Evolutionary conservation across 2,797 vertebrate species (phyloP).

Genomic region (Sebastes alutus): DNA sequence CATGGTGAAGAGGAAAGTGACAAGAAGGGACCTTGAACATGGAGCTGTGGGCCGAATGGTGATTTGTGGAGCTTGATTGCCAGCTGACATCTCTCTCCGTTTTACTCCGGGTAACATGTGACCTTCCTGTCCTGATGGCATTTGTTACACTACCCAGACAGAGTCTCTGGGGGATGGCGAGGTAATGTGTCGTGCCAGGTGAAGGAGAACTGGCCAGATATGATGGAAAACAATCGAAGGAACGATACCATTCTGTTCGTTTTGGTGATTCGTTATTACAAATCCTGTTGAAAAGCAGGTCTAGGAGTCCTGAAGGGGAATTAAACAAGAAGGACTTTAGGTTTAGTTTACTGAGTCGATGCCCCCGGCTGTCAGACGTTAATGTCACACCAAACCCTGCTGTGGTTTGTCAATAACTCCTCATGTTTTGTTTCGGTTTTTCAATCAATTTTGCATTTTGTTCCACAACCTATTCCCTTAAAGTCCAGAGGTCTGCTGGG

Average conservation of each 20-base stretch:
- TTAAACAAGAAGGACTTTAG: not conserved
- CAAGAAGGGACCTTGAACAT: conserved; percentile 21
- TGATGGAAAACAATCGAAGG: not conserved
- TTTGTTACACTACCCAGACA: conserved; percentile 15
- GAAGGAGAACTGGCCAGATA: not conserved
- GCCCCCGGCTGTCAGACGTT: not conserved
- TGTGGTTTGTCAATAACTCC: conserved; percentile 16
- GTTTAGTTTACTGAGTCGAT: conserved; percentile 1
- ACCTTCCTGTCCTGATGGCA: conserved; percentile 34
- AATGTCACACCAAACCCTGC: conserved; percentile 16
- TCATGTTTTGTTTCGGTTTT: not conserved
- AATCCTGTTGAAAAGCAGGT: not conserved
- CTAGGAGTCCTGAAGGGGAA: not conserved
- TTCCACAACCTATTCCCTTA: not conserved
- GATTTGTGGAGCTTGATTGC: conserved; percentile 26
- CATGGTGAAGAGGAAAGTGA: conserved; percentile 7
- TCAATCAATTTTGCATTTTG: conserved; percentile 19
- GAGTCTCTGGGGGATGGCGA: conserved; percentile 20
- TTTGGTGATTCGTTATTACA: not conserved
- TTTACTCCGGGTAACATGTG: conserved; percentile 52
- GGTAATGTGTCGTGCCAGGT: conserved; percentile 5
- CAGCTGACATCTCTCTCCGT: conserved; percentile 21
- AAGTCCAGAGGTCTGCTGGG: not conserved
- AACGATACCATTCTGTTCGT: not conserved
- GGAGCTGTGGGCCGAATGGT: conserved; percentile 23